A percentile compares a stretch with the other conserved stretches of the same genome.
These are phyloP conservation scores for Metopia argyrocephala DNA, from an alignment of 2,888 invertebrate genomes.

Conservation along the genomic window DNA sequence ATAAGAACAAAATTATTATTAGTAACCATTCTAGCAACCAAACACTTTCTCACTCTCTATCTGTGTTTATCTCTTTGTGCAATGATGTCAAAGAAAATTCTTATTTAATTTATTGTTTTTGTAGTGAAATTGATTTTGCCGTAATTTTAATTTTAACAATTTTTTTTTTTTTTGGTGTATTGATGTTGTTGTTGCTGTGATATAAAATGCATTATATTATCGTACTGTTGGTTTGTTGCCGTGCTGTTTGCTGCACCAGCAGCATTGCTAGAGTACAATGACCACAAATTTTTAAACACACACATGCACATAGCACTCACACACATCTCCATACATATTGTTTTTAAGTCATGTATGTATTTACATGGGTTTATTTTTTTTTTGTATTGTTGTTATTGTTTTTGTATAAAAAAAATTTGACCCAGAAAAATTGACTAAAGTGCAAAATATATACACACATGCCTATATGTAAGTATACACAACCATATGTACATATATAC, in stretches of 20 bases:
- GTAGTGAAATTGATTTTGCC: no score
- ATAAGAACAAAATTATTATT: no score
- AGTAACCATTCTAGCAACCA: no score
- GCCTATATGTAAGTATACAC: neutral
- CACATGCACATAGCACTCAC: no score
- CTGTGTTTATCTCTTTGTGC: no score
- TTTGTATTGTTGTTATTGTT: conserved; percentile 32
- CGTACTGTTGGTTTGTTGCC: conserved; percentile 37
- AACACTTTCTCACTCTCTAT: no score
- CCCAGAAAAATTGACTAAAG: conserved; percentile 68
- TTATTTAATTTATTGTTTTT: no score
- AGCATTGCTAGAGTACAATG: conserved; percentile 62
- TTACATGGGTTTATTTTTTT: conserved; percentile 26
- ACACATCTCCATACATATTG: conserved; percentile 45
- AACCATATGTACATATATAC: no score
- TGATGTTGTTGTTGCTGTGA: neutral
- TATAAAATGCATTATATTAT: neutral
- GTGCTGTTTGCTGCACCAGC: conserved; percentile 60
- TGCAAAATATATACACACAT: conserved; percentile 51
- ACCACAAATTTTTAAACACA: conserved; percentile 58
- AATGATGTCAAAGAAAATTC: no score
- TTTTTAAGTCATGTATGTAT: conserved; percentile 43
- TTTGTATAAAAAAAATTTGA: conserved; percentile 64
- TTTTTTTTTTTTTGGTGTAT: neutral
- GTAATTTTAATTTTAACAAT: neutral